Conservation (phyloP, 2,113 vertebrate species). For the Psilopogon haemacephalus region DNA sequence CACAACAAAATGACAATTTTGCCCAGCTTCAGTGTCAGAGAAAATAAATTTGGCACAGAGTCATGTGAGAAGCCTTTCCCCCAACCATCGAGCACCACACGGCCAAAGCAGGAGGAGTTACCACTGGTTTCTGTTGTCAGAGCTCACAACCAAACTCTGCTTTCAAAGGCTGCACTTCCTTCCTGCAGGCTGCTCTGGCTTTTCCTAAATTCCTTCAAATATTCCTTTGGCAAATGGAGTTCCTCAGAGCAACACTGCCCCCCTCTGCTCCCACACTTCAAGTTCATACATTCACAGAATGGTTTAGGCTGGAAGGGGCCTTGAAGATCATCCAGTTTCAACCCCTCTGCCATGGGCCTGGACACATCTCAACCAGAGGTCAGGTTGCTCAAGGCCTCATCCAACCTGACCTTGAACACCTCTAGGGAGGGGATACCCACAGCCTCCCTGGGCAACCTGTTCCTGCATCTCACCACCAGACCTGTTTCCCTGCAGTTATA, state of each 20-base stretch:
- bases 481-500: too few relatives aligned
- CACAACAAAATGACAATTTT: neutral
- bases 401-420: too few relatives aligned
- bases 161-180: neutral
- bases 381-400: too few relatives aligned
- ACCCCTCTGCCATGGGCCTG: too few relatives aligned
- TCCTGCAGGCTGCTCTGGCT: neutral
- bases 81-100: neutral
- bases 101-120: neutral
- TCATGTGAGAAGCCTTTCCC: neutral
- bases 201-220: neutral
- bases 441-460: too few relatives aligned
- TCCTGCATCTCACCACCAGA: too few relatives aligned
- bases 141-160: neutral
- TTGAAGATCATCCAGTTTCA: too few relatives aligned
- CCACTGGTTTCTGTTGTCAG: neutral
- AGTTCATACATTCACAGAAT: too few relatives aligned
- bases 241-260: neutral
- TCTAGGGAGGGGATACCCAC: too few relatives aligned
- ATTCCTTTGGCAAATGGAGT: neutral
- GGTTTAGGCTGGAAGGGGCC: too few relatives aligned
- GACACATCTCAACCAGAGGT: too few relatives aligned
- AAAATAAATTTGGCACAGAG: neutral
- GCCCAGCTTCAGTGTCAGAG: rapidly evolving
- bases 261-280: neutral